These are phyloP conservation scores for Lucilia sericata DNA, from an alignment of 1,140 invertebrate genomes.

Conservation along the genomic window DNA sequence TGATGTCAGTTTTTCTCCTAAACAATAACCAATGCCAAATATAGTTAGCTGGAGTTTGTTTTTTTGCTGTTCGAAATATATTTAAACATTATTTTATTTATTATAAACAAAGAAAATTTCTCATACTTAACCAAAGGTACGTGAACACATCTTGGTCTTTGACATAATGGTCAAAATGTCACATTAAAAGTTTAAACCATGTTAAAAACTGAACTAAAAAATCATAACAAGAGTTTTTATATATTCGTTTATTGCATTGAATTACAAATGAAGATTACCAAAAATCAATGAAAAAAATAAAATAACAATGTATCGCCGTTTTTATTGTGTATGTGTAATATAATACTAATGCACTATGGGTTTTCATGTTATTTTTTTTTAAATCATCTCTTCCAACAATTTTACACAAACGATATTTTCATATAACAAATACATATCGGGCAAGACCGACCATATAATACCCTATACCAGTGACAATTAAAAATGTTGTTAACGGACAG, in stretches of 20 bases:
- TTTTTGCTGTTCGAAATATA: background rate
- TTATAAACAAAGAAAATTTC: background rate
- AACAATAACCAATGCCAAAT: background rate
- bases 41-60: background rate
- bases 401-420: no score
- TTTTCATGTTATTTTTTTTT: no score
- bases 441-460: no score
- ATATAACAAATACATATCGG: no score
- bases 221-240: conserved; percentile 35
- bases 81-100: background rate
- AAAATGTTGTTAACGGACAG: no score
- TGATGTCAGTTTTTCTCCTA: background rate
- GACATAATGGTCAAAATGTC: conserved; percentile 42
- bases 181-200: conserved; percentile 33
- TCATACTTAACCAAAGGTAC: background rate
- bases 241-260: conserved; percentile 6
- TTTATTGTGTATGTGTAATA: background rate
- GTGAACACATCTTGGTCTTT: background rate
- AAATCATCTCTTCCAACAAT: no score
- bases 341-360: background rate
- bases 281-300: conserved; percentile 15
- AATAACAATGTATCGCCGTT: conserved; percentile 9
- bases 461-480: no score
- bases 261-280: conserved; percentile 44
- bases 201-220: background rate